Percentiles rank a stretch among this genome's conserved stretches.
These are phyloP conservation scores for Enteromius paludinosus DNA, from an alignment of 2,797 vertebrate species.

Conservation along the genomic window DNA sequence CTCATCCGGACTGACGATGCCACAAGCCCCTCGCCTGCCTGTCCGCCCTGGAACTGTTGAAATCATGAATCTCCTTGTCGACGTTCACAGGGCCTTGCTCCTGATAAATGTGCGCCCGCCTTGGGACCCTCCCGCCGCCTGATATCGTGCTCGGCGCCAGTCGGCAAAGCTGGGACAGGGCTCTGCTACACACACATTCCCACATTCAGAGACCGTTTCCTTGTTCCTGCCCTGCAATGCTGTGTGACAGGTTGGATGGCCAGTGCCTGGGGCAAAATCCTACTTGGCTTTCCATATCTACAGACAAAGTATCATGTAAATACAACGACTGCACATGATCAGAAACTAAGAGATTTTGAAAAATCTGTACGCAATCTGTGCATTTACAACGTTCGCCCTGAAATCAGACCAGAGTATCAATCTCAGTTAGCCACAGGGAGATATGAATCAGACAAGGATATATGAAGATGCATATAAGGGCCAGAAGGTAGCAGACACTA, in stretches of 20 bases:
- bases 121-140: constrained; percentile 76
- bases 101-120: constrained; percentile 77
- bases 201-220: constrained; percentile 69
- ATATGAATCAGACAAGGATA: constrained; percentile 59
- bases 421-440: constrained; percentile 20
- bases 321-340: constrained; percentile 39
- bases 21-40: constrained; percentile 69
- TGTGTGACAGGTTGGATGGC: constrained; percentile 74
- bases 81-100: constrained; percentile 78
- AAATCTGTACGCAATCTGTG: constrained; percentile 7
- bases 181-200: constrained; percentile 75
- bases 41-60: constrained; percentile 79
- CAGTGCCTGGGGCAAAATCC: constrained; percentile 67
- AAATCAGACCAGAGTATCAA: not conserved
- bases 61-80: constrained; percentile 82
- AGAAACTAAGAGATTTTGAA: constrained; percentile 3
- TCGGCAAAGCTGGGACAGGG: constrained; percentile 65
- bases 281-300: constrained; percentile 67
- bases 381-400: not conserved
- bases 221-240: constrained; percentile 61
- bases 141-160: constrained; percentile 63
- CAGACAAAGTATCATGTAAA: constrained; percentile 66
- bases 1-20: constrained; percentile 78
- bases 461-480: constrained; percentile 34
- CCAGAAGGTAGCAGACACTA: constrained; percentile 28